A percentile compares a stretch with the other conserved stretches of the same genome.
Evolutionary conservation across 2,888 invertebrate genomes (phyloP).

Genomic region (Zele albiditarsus): DNA sequence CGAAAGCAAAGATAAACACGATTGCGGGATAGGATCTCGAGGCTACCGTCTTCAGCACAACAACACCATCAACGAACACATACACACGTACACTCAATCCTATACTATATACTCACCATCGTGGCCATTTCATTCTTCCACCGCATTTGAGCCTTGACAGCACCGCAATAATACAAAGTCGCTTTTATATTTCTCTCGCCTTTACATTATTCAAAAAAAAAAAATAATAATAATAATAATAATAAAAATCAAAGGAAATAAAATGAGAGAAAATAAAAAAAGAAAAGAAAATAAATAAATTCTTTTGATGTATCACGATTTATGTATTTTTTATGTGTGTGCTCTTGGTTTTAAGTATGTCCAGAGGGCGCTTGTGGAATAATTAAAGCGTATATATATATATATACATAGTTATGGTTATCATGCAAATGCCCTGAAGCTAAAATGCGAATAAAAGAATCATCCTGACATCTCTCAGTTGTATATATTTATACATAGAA

Average conservation of each 20-base stretch:
- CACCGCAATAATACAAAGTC: constrained; percentile 5
- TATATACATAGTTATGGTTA: constrained; percentile 15
- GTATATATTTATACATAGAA: constrained; percentile 2
- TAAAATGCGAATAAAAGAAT: constrained; percentile 7
- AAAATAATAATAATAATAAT: background rate
- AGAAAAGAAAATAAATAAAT: background rate
- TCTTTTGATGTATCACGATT: constrained; percentile 3
- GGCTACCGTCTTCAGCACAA: constrained; percentile 48
- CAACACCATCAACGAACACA: background rate
- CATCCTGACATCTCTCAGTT: constrained; percentile 4
- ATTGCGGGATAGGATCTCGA: constrained; percentile 46
- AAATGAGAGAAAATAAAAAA: background rate
- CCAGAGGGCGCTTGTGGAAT: constrained; percentile 22
- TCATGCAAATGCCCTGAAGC: constrained; percentile 28
- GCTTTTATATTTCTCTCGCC: background rate
- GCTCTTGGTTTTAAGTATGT: constrained; percentile 16
- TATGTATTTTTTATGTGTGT: constrained; percentile 6
- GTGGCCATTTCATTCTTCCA: constrained; percentile 3
- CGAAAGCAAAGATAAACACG: constrained; percentile 47
- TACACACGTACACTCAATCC: background rate
- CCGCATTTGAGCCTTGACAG: background rate
- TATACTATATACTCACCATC: background rate
- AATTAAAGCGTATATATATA: constrained; percentile 22
- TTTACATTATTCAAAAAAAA: constrained; percentile 4
- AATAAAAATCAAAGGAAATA: background rate